Conservation (phyloP, 2,888 invertebrate species). For the Andrena camellia region DNA sequence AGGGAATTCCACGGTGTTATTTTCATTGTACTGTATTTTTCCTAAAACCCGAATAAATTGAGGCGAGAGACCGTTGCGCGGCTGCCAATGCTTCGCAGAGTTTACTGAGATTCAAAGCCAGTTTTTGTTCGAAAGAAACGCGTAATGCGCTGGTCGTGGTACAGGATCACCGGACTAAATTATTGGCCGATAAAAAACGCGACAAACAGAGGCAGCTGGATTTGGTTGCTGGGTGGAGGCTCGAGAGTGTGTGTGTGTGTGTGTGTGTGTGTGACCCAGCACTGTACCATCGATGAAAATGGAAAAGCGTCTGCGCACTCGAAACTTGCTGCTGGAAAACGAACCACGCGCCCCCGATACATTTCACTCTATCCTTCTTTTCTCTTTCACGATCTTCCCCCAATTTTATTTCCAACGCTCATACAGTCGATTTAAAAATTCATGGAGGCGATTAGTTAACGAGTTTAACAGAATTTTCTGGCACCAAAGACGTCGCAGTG, state of each 20-base stretch:
- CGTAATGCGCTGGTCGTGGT: not conserved
- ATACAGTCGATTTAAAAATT: too few relatives aligned
- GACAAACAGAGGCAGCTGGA: conserved; percentile 18
- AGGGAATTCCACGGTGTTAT: too few relatives aligned
- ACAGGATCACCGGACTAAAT: conserved; percentile 12
- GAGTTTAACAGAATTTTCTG: too few relatives aligned
- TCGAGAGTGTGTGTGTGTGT: conserved; percentile 35
- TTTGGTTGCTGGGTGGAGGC: conserved; percentile 43
- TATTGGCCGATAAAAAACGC: conserved; percentile 39
- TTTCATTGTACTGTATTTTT: too few relatives aligned
- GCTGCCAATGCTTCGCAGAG: not conserved
- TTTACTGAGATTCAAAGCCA: not conserved
- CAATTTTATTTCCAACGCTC: not conserved
- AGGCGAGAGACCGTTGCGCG: not conserved
- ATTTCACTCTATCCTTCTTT: not conserved
- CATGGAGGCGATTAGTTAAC: too few relatives aligned
- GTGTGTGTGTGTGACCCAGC: conserved; percentile 49
- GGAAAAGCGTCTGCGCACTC: conserved; percentile 63
- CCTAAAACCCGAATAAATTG: not conserved
- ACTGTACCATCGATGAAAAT: conserved; percentile 58
- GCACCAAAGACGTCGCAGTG: too few relatives aligned
- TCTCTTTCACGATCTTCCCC: not conserved
- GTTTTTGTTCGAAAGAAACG: not conserved
- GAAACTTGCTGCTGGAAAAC: not conserved
- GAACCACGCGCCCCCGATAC: not conserved